phyloP scores from a whole-genome alignment of 2,113 vertebrate genomes.

The Tichodroma muraria region DNA sequence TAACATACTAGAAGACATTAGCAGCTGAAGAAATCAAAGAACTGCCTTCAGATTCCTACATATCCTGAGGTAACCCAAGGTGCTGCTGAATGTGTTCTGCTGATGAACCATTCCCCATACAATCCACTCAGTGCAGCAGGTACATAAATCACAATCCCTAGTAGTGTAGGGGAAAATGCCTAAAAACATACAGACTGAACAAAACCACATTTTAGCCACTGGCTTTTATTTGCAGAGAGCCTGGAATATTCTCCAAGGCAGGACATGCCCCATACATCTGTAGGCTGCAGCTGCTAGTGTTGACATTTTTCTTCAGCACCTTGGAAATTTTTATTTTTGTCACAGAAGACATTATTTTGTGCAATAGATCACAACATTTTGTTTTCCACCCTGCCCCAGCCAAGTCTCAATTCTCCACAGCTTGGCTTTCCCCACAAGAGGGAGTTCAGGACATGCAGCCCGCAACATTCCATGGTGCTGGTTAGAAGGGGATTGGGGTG shows the following conservation, averaged over 20 bases:
- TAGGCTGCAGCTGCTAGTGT: background rate
- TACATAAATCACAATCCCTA: background rate
- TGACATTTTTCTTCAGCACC: background rate
- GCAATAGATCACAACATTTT: background rate
- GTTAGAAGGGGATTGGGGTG: background rate
- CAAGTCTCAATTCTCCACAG: background rate
- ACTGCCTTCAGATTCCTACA: background rate
- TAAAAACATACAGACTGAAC: background rate
- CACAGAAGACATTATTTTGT: background rate
- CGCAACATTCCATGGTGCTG: background rate
- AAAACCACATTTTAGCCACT: background rate
- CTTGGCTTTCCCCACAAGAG: conserved; percentile 32
- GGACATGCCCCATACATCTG: background rate
- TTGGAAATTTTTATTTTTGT: background rate
- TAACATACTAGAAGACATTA: background rate
- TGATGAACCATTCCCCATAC: background rate
- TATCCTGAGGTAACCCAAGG: background rate
- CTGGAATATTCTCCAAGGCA: background rate
- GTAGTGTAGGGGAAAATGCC: background rate
- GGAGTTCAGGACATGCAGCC: background rate
- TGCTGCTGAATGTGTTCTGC: background rate
- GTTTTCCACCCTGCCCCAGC: background rate
- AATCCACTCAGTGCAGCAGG: background rate
- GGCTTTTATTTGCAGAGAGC: background rate
- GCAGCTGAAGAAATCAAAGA: conserved; percentile 6